Percentiles rank a stretch among this genome's conserved stretches.
Conservation (phyloP, 2,888 invertebrate species). For the Phania funesta region DNA sequence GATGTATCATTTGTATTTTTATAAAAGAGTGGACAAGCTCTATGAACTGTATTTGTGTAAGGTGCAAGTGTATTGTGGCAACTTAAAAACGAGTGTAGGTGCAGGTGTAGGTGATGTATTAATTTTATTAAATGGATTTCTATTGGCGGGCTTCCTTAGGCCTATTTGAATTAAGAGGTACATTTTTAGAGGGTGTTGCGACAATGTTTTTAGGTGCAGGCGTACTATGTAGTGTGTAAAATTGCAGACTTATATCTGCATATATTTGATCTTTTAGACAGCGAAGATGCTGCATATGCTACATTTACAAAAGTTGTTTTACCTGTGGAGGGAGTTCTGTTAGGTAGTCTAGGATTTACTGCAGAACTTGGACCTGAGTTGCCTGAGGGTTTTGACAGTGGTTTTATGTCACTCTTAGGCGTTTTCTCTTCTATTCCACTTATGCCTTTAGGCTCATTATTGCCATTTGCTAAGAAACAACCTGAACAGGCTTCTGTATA, state of each 20-base stretch:
- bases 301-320: background rate
- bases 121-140: background rate
- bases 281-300: too few relatives aligned
- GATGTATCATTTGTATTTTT: background rate
- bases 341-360: background rate
- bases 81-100: background rate
- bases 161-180: too few relatives aligned
- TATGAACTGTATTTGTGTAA: background rate
- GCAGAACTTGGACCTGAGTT: background rate
- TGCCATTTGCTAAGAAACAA: slow-evolving; percentile 71
- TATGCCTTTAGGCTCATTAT: slow-evolving; percentile 38
- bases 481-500: slow-evolving; percentile 74
- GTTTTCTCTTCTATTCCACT: background rate
- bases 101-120: background rate
- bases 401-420: slow-evolving; percentile 40
- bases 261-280: too few relatives aligned
- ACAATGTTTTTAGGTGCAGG: background rate
- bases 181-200: too few relatives aligned
- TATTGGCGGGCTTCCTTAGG: background rate
- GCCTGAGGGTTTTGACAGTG: slow-evolving; percentile 31
- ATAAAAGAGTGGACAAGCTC: background rate
- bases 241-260: background rate
- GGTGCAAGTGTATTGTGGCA: background rate
- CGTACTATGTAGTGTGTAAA: background rate
- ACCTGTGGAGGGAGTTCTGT: slow-evolving; percentile 35